Conservation (phyloP, 2,113 vertebrate species). For the Saccopteryx bilineata region DNA sequence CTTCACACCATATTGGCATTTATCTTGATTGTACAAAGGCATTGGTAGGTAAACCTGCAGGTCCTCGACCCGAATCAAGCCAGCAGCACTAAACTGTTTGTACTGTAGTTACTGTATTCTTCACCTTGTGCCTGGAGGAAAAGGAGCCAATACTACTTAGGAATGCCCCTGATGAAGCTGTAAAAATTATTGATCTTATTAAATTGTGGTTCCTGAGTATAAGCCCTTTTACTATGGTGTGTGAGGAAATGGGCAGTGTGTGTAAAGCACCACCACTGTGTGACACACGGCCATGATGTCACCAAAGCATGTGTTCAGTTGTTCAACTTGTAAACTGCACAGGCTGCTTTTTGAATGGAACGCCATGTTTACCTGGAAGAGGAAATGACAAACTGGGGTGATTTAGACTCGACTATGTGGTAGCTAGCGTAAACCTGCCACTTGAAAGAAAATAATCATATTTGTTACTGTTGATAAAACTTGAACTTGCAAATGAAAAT, state of each 20-base stretch:
- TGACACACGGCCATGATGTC: accelerated
- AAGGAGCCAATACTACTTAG: neutral
- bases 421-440: neutral
- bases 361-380: neutral
- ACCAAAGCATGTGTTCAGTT: accelerated
- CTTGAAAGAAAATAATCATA: neutral
- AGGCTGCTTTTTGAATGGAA: neutral
- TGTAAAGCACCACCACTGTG: accelerated
- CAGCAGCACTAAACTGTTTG: accelerated
- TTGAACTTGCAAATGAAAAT: neutral
- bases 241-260: accelerated
- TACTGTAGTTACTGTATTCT: neutral
- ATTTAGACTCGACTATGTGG: neutral
- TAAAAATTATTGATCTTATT: neutral
- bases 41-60: neutral
- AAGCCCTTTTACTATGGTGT: neutral
- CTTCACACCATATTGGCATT: accelerated
- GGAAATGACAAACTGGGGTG: neutral
- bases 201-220: neutral
- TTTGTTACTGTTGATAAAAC: neutral
- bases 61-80: neutral
- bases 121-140: neutral
- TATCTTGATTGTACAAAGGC: neutral
- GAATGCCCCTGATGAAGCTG: neutral
- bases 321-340: neutral